Conservation (phyloP, 2,888 invertebrate species). For the Sarcophaga caerulescens region DNA sequence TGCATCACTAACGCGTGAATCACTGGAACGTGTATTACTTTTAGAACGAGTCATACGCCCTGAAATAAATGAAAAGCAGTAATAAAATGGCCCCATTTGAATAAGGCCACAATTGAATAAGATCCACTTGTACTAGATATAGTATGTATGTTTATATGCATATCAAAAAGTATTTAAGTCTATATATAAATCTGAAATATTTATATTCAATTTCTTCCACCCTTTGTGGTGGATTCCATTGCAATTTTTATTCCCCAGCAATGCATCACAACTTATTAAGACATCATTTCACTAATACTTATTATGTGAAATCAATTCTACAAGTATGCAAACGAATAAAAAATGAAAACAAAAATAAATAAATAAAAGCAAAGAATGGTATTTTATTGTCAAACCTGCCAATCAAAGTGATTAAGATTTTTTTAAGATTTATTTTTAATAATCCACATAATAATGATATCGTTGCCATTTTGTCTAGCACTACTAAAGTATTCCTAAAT, state of each 20-base stretch:
- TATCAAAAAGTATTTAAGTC: not conserved
- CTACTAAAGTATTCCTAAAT: not conserved
- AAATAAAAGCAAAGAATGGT: slow-evolving; percentile 6
- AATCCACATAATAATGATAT: slow-evolving; percentile 19
- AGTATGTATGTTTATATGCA: not conserved
- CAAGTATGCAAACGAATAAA: not conserved
- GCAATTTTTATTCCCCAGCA: not conserved
- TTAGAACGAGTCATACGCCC: slow-evolving; percentile 81
- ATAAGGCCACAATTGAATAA: slow-evolving; percentile 23
- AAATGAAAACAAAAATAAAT: not conserved
- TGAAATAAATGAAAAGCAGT: slow-evolving; percentile 69
- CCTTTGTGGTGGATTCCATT: no score
- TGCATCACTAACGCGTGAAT: slow-evolving; percentile 80
- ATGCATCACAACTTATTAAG: not conserved
- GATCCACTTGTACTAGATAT: not conserved
- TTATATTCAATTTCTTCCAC: no score
- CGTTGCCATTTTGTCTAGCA: slow-evolving; percentile 14
- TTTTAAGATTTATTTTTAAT: slow-evolving; percentile 16
- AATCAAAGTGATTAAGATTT: slow-evolving; percentile 42
- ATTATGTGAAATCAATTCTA: not conserved
- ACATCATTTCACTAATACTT: not conserved
- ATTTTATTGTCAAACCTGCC: slow-evolving; percentile 35
- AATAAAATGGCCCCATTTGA: slow-evolving; percentile 48
- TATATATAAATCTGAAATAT: not conserved
- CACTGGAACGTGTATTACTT: slow-evolving; percentile 81